phyloP scores from a whole-genome alignment of 2,113 vertebrate genomes.

The Oreocharis arfaki region DNA sequence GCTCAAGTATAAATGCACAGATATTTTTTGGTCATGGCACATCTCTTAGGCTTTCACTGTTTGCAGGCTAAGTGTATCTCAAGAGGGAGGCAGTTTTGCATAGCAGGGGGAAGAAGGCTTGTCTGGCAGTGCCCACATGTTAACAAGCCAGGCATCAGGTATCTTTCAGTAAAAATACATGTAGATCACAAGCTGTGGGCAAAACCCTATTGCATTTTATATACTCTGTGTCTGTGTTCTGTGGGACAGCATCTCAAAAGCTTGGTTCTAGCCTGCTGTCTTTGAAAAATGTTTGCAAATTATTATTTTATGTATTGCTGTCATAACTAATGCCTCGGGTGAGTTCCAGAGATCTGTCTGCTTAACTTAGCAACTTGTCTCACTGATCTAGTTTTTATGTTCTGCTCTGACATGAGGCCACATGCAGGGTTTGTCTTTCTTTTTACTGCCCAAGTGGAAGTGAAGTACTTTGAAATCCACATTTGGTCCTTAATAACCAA shows the following conservation, averaged over 20 bases:
- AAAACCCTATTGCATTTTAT: background rate
- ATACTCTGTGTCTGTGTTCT: background rate
- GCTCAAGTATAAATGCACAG: background rate
- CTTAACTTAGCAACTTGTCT: background rate
- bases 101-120: background rate
- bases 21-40: background rate
- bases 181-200: background rate
- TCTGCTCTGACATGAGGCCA: background rate
- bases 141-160: background rate
- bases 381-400: background rate
- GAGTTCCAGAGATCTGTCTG: background rate
- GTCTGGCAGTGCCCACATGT: background rate
- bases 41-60: background rate
- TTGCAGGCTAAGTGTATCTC: background rate
- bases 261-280: background rate
- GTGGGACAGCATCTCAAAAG: background rate
- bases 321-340: background rate
- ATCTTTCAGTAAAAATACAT: background rate
- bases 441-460: background rate
- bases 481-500: background rate
- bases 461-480: background rate
- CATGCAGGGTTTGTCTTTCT: background rate
- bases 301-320: background rate
- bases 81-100: background rate
- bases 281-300: background rate